These are phyloP conservation scores for Drosophila parvula DNA, from an alignment of 1,140 invertebrate species.

Conservation along the genomic window DNA sequence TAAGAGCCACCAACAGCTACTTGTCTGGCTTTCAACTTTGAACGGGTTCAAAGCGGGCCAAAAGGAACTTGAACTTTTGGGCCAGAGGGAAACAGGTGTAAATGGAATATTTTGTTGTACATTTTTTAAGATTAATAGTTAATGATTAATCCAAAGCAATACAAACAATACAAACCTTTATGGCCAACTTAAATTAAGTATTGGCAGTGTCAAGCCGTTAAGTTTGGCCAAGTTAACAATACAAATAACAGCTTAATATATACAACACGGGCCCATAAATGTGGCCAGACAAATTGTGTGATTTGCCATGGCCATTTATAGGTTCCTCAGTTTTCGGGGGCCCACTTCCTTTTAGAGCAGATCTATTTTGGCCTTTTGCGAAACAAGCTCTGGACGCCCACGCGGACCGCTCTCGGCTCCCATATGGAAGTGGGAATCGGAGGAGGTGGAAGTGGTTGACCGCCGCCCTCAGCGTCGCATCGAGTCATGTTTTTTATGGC, in stretches of 20 bases:
- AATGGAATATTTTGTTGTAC: no score
- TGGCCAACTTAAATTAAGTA: neutral
- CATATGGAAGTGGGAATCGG: constrained; percentile 46
- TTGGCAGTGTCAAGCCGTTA: constrained; percentile 1
- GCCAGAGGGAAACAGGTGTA: neutral
- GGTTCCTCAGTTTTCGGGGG: neutral
- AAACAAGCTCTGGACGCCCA: constrained; percentile 12
- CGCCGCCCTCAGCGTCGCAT: constrained; percentile 13
- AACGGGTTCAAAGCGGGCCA: neutral
- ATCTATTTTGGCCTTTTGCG: constrained; percentile 1
- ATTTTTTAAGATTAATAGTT: neutral
- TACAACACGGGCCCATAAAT: constrained; percentile 1
- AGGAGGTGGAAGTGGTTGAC: constrained; percentile 27
- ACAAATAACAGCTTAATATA: constrained; percentile 11
- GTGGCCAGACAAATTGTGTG: constrained; percentile 5
- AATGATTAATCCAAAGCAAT: neutral
- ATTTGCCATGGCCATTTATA: neutral
- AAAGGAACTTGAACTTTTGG: neutral
- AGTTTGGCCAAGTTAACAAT: constrained; percentile 1
- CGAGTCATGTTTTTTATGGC: constrained; percentile 46
- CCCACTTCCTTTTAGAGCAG: neutral
- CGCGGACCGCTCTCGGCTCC: constrained; percentile 1
- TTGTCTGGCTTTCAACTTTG: constrained; percentile 41
- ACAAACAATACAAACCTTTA: no score
- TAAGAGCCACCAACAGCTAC: constrained; percentile 14